Conservation (phyloP, 2,888 invertebrate genomes). For the Troides helena region DNA sequence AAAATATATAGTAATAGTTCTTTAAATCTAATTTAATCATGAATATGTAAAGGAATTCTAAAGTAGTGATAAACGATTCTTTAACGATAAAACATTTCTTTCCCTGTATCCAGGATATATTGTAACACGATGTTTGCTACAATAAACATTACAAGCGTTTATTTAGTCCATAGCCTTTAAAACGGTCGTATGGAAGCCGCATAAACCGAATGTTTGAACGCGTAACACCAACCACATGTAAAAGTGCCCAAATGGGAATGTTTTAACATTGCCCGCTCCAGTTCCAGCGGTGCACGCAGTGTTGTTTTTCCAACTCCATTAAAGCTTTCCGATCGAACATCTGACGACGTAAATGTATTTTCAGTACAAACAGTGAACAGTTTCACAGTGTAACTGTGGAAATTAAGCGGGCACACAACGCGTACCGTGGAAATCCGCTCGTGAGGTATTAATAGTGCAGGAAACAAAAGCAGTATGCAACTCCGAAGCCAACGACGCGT, state of each 20-base stretch:
- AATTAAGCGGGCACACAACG: conserved; percentile 39
- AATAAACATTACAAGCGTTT: conserved; percentile 27
- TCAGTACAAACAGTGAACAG: conserved; percentile 60
- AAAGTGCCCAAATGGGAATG: conserved; percentile 39
- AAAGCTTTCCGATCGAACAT: conserved; percentile 63
- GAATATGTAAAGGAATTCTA: neutral
- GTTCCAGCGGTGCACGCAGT: conserved; percentile 26
- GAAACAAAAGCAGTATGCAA: conserved; percentile 42
- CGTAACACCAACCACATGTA: conserved; percentile 39
- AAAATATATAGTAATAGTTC: no score
- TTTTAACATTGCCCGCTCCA: conserved; percentile 40
- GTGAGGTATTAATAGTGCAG: conserved; percentile 56
- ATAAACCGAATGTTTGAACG: conserved; percentile 20
- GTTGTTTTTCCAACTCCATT: conserved; percentile 60
- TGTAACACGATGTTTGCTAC: neutral
- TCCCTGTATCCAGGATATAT: neutral
- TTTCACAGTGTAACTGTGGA: conserved; percentile 40
- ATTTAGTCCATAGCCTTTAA: conserved; percentile 25
- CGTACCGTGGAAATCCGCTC: conserved; percentile 61
- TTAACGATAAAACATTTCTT: neutral
- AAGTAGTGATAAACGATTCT: neutral
- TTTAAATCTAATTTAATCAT: neutral
- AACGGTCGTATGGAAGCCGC: conserved; percentile 23
- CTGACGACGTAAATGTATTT: conserved; percentile 66
- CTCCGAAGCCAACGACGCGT: conserved; percentile 29